Evolutionary conservation across 2,113 vertebrate species (phyloP).

Genomic region (Notechis scutatus): DNA sequence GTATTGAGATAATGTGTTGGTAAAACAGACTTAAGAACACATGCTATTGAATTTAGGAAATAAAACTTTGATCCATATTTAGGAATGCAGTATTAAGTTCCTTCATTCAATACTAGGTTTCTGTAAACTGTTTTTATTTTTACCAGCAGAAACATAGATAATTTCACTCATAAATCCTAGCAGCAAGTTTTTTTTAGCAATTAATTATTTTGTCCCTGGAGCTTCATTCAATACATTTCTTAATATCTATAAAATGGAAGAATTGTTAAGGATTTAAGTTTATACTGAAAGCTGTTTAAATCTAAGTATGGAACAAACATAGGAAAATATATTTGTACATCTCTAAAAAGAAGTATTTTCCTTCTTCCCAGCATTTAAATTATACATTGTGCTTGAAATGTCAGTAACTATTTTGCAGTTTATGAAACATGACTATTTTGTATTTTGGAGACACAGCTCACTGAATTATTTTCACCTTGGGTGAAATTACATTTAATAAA

Average conservation of each 20-base stretch:
- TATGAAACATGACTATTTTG: conserved; percentile 53
- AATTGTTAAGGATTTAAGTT: conserved; percentile 22
- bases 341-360: conserved; percentile 41
- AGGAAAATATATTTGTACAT: conserved; percentile 40
- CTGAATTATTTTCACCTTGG: conserved; percentile 65
- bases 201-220: neutral
- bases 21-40: neutral
- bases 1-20: neutral
- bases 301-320: conserved; percentile 38
- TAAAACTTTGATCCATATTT: neutral
- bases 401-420: conserved; percentile 46
- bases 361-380: conserved; percentile 55
- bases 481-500: conserved; percentile 57
- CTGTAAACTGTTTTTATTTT: neutral
- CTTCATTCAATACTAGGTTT: neutral
- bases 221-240: conserved; percentile 20
- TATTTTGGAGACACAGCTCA: conserved; percentile 61
- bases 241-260: conserved; percentile 26
- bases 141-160: neutral
- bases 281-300: conserved; percentile 38
- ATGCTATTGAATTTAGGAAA: neutral
- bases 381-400: conserved; percentile 47
- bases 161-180: neutral
- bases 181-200: neutral
- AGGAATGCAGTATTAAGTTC: neutral